Evolutionary conservation across 1,140 invertebrate species (phyloP).

Genomic region (Bombyx mandarina): DNA sequence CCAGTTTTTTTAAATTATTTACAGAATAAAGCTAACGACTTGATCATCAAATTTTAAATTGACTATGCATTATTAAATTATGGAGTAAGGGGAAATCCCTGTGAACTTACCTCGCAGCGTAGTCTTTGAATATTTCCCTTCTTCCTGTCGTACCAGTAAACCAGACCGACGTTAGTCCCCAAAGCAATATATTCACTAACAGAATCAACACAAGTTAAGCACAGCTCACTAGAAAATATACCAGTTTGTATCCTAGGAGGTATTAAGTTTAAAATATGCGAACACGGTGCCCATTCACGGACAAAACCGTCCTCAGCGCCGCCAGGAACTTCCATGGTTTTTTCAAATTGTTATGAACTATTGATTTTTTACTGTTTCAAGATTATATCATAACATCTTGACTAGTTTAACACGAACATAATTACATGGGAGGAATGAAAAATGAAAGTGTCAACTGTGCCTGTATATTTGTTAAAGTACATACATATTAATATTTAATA

Average conservation of each 20-base stretch:
- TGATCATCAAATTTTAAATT: too few relatives aligned
- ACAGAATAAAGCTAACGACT: too few relatives aligned
- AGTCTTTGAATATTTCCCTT: slow-evolving; percentile 83
- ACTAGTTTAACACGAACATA: slow-evolving; percentile 4
- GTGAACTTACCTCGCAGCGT: slow-evolving; percentile 79
- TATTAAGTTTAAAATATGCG: slow-evolving; percentile 83
- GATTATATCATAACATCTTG: slow-evolving; percentile 6
- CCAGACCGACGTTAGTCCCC: slow-evolving; percentile 87
- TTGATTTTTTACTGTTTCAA: not conserved
- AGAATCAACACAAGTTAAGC: slow-evolving; percentile 87
- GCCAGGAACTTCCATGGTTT: slow-evolving; percentile 55
- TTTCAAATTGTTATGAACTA: not conserved
- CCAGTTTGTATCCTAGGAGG: slow-evolving; percentile 84
- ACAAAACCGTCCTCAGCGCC: slow-evolving; percentile 75
- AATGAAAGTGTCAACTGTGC: slow-evolving; percentile 5
- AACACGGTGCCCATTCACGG: slow-evolving; percentile 86
- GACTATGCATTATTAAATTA: too few relatives aligned
- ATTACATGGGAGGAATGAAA: slow-evolving; percentile 5
- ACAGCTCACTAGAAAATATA: slow-evolving; percentile 83
- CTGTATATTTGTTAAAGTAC: too few relatives aligned
- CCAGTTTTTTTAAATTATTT: too few relatives aligned
- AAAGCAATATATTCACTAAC: slow-evolving; percentile 85
- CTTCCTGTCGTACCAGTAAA: slow-evolving; percentile 88
- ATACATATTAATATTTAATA: too few relatives aligned
- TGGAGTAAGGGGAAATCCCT: too few relatives aligned